Conservation (phyloP, 2,113 vertebrate genomes). For the Corythaixoides concolor region DNA sequence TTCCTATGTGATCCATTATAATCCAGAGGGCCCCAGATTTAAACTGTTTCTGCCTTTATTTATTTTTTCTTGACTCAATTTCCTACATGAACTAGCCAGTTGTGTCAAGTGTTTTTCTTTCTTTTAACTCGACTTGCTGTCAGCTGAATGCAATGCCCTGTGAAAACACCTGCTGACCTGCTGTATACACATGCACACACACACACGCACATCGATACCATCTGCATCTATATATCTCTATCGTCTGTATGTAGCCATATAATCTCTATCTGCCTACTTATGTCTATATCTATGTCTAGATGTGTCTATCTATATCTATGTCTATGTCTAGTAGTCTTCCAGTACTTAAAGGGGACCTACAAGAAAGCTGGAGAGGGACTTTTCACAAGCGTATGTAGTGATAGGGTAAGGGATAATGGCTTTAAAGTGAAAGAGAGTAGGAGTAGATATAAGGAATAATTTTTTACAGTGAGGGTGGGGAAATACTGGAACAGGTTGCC, state of each 20-base stretch:
- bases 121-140: slow-evolving; percentile 33
- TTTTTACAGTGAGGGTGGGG: no score
- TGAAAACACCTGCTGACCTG: slow-evolving; percentile 60
- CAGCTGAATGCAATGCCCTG: slow-evolving; percentile 37
- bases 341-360: no score
- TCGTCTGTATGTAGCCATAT: not conserved
- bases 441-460: no score
- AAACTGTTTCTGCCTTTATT: slow-evolving; percentile 27
- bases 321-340: not conserved
- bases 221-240: not conserved
- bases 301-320: not conserved
- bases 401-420: no score
- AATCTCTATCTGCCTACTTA: not conserved
- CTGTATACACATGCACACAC: not conserved
- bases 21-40: slow-evolving; percentile 14
- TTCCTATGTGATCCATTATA: slow-evolving; percentile 2
- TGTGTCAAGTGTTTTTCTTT: slow-evolving; percentile 56
- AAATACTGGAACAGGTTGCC: no score
- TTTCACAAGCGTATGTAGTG: no score
- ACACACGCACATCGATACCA: not conserved
- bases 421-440: no score
- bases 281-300: not conserved
- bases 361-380: no score
- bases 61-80: slow-evolving; percentile 40
- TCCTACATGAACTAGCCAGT: slow-evolving; percentile 45